Evolutionary conservation across 2,113 vertebrate genomes (phyloP).

Genomic region (Aptenodytes patagonicus): DNA sequence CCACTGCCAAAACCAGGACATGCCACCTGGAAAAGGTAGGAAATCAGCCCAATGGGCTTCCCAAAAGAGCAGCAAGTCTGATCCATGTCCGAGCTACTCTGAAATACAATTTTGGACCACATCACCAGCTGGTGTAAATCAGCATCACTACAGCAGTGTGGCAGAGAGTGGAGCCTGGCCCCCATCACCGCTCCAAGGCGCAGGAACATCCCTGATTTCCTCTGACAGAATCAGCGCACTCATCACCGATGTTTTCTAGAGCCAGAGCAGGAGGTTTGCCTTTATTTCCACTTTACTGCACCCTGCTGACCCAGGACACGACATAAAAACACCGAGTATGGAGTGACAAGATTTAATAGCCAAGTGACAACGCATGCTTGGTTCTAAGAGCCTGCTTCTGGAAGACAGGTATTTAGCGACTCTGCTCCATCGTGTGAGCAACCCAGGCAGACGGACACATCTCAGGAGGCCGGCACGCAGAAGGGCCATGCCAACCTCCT

Average conservation of each 20-base stretch:
- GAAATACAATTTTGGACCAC: not conserved
- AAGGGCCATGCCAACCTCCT: not conserved
- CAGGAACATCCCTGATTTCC: constrained; percentile 26
- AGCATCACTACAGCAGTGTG: not conserved
- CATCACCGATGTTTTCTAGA: not conserved
- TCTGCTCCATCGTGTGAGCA: not conserved
- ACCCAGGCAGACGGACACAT: not conserved
- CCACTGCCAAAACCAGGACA: not conserved
- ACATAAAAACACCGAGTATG: not conserved
- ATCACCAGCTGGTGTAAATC: not conserved
- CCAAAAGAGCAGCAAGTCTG: fast-evolving
- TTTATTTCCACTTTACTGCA: constrained; percentile 54
- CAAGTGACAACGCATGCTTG: fast-evolving
- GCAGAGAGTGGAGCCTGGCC: not conserved
- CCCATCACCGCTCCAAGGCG: not conserved
- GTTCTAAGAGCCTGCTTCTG: not conserved
- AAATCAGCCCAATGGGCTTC: not conserved
- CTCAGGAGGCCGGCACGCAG: fast-evolving
- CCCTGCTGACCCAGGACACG: not conserved
- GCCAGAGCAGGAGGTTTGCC: constrained; percentile 45
- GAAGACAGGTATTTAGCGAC: not conserved
- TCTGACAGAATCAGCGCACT: constrained; percentile 60
- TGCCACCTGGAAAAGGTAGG: not conserved
- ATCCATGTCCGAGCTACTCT: not conserved
- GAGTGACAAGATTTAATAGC: not conserved